phyloP scores from a whole-genome alignment of 2,797 vertebrate species.

The Loriculus beryllinus region DNA sequence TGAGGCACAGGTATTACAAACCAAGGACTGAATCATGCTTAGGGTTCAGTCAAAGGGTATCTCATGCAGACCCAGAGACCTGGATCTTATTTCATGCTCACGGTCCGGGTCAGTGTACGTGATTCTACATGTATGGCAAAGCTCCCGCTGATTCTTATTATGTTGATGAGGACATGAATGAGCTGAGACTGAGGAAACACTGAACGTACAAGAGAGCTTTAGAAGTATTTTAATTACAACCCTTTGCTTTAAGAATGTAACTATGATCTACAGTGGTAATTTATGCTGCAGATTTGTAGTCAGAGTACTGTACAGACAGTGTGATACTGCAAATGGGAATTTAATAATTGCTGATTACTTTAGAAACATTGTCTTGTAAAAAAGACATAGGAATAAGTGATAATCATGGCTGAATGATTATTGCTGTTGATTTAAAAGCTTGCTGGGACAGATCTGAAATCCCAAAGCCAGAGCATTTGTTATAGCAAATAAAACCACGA shows the following conservation, averaged over 20 bases:
- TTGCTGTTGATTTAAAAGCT: constrained; percentile 36
- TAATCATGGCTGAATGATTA: constrained; percentile 3
- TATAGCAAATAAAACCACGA: constrained; percentile 28
- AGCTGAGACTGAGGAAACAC: not conserved
- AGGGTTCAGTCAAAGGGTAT: not conserved
- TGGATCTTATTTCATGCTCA: not conserved
- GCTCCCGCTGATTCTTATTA: not conserved
- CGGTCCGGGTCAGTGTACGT: accelerated
- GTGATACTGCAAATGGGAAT: not conserved
- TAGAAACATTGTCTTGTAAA: constrained; percentile 4
- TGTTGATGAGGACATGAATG: not conserved
- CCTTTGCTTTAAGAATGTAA: not conserved
- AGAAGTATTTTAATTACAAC: not conserved
- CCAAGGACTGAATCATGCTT: not conserved
- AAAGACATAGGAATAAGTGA: not conserved
- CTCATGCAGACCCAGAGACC: not conserved
- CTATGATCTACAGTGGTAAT: not conserved
- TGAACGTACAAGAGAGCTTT: not conserved
- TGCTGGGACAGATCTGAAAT: not conserved
- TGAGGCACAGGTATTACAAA: not conserved
- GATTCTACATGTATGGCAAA: not conserved
- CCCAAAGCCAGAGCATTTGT: not conserved
- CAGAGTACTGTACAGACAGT: not conserved
- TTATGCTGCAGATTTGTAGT: not conserved
- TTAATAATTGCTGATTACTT: constrained; percentile 27